Evolutionary conservation across 2,888 invertebrate species (phyloP), one percentile per base, ranked within the genome.

Genomic region (Leucophora obtusa): DNA sequence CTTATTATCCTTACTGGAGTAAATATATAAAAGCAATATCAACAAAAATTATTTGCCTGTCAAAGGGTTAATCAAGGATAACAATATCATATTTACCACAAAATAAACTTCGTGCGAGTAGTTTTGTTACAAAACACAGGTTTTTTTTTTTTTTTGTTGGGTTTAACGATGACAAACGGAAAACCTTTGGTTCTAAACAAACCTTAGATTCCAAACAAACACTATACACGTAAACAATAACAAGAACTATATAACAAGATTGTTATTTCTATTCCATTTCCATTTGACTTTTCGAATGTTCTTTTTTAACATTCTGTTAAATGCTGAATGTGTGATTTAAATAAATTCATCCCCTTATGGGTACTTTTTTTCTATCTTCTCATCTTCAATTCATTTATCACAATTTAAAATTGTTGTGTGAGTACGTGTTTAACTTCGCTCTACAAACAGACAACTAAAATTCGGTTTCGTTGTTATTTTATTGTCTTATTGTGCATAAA

Each of bases 241-340:
- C 28, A 28, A 28, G 1, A 28, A 77, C 81, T 43, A 54, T 66
- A 83, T 65, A 76, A 65, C 43, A 65, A 58, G 33, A 10, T 53
- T 76, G 65, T 74, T 82, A 79, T 83, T 60, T 51, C 63, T 50
- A 59, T 53, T 69, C 51, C 63, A 81, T 71, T 62, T 77, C 54
- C 69, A 70, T 77, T 88, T 89, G 88, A 89, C 90, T 90, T 88
- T 28, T 28, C 7, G 28, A 28, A 89, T 87, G 89, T 89, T 89
- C 87, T 83, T 88, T 90, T n/a, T 90, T 87, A 87, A 83, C 86
- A 86, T 83, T 70, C 51, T 15, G 86, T 85, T 87, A 86, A 88
- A 87, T 84, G 84, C 9, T 51, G 56, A 59, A 33, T 54, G 51
- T 50, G 11, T 74, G 80, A 82, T 83, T 83, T 82, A 82, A 82